phyloP scores from a whole-genome alignment of 2,797 vertebrate species.

The Dryobates pubescens region DNA sequence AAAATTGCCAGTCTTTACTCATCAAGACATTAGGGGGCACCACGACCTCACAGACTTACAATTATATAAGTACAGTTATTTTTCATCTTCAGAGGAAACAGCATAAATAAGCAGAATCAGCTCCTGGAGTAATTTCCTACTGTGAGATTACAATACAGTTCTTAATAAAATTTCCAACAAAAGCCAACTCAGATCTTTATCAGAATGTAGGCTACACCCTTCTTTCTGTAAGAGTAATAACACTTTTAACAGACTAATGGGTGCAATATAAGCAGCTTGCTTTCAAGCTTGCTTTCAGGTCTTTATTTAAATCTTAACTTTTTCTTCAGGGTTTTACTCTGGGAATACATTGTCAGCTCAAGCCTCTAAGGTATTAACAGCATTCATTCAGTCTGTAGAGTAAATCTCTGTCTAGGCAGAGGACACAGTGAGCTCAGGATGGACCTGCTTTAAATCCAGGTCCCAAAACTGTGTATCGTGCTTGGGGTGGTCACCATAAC shows the following conservation, averaged over 20 bases:
- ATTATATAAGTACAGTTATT: background rate
- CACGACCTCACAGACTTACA: background rate
- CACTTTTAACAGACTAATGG: background rate
- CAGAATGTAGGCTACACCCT: background rate
- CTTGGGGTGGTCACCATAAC: background rate
- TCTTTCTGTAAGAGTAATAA: background rate
- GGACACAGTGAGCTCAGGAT: background rate
- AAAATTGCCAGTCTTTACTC: background rate
- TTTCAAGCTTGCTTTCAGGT: conserved; percentile 6
- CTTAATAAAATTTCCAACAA: background rate
- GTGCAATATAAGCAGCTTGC: background rate
- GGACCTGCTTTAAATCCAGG: background rate
- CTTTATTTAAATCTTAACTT: conserved; percentile 11
- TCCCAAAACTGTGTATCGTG: background rate
- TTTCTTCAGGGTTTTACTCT: conserved; percentile 29
- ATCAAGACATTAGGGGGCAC: conserved; percentile 47
- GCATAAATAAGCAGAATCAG: background rate
- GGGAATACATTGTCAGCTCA: conserved; percentile 17
- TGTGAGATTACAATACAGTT: background rate
- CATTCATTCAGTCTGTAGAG: background rate
- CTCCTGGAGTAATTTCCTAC: background rate
- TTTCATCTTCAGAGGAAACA: background rate
- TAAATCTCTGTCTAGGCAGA: background rate
- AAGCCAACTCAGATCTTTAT: background rate
- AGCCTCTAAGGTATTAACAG: conserved; percentile 5